Evolutionary conservation across 1,140 invertebrate genomes (phyloP).

Genomic region (Spodoptera litura): DNA sequence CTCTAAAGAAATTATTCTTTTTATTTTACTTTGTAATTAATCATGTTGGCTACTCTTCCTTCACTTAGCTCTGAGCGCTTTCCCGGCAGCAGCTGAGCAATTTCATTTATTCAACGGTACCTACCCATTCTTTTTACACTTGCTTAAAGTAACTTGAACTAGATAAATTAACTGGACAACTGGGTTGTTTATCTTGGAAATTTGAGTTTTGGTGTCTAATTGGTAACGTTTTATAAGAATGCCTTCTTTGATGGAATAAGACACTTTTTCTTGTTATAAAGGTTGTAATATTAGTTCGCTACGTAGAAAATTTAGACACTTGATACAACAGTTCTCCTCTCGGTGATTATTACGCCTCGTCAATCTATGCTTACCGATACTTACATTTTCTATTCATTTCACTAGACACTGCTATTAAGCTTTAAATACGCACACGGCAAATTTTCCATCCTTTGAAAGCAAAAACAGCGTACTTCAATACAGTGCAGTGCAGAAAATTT

Average conservation of each 20-base stretch:
- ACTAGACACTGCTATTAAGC: conserved; percentile 44
- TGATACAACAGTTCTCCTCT: too few relatives aligned
- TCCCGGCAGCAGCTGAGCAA: conserved; percentile 51
- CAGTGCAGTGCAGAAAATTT: conserved; percentile 11
- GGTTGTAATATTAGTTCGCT: too few relatives aligned
- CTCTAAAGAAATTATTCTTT: conserved; percentile 49
- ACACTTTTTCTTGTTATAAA: background rate
- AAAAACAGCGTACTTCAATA: conserved; percentile 19
- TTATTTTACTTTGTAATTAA: conserved; percentile 55
- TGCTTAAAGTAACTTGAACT: conserved; percentile 49
- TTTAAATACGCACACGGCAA: conserved; percentile 49
- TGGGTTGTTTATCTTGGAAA: conserved; percentile 14
- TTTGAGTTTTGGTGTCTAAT: conserved; percentile 8
- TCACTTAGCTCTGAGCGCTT: conserved; percentile 48
- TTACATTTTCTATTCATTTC: conserved; percentile 46
- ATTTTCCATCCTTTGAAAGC: conserved; percentile 50
- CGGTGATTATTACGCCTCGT: background rate
- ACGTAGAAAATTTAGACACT: background rate
- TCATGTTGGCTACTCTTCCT: conserved; percentile 50
- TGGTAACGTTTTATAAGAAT: background rate
- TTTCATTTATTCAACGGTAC: conserved; percentile 53
- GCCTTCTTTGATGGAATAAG: background rate
- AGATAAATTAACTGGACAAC: conserved; percentile 48
- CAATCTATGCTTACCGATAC: conserved; percentile 8
- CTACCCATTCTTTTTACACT: conserved; percentile 44